phyloP scores from a whole-genome alignment of 1,140 invertebrate genomes.

The Leptinotarsa undecemlineata region DNA sequence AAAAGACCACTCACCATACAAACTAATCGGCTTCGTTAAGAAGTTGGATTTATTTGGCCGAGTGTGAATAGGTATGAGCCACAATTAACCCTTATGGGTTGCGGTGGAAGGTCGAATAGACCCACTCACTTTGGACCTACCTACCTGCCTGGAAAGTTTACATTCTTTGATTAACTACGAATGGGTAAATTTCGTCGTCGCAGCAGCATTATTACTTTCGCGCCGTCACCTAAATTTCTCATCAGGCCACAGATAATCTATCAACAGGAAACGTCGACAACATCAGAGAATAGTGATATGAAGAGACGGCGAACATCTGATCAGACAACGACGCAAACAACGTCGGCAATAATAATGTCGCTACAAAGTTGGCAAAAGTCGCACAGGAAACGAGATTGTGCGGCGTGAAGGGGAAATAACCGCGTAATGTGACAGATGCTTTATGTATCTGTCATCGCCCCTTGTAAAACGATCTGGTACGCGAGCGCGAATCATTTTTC shows the following conservation, averaged over 20 bases:
- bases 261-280: neutral
- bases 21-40: no score
- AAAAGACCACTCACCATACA: no score
- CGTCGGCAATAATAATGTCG: slow-evolving; percentile 11
- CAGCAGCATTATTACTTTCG: no score
- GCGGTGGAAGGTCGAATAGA: no score
- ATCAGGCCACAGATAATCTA: neutral
- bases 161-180: no score
- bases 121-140: no score
- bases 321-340: slow-evolving; percentile 16
- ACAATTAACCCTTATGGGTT: no score
- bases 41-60: no score
- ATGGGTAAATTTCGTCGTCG: no score
- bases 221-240: no score
- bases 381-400: slow-evolving; percentile 28
- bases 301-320: neutral
- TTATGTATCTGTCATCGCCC: slow-evolving; percentile 27
- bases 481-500: slow-evolving; percentile 13
- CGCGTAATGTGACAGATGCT: slow-evolving; percentile 32
- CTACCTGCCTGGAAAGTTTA: no score
- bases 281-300: neutral
- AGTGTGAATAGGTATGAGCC: no score
- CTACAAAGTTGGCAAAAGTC: slow-evolving; percentile 15
- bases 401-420: slow-evolving; percentile 28
- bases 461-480: slow-evolving; percentile 16